Evolutionary conservation across 2,797 vertebrate genomes (phyloP).

Genomic region (Alfaro cultratus): DNA sequence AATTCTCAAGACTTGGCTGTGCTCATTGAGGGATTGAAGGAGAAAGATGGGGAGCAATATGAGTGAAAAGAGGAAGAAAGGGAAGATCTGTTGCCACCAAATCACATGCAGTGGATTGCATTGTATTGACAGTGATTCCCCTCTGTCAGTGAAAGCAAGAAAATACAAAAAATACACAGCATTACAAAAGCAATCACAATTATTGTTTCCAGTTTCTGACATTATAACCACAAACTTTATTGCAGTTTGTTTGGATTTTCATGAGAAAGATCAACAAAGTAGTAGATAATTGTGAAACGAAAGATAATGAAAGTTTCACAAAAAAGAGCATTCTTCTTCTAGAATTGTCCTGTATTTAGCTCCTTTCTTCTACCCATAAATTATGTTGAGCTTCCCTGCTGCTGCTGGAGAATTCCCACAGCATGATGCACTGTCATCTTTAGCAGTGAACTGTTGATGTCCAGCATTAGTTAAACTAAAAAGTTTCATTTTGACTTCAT

Average conservation of each 20-base stretch:
- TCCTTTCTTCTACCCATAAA: neutral
- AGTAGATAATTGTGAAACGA: neutral
- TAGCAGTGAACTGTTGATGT: neutral
- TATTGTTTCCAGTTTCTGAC: neutral
- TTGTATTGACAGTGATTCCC: constrained; percentile 27
- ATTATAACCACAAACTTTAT: neutral
- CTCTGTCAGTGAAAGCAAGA: constrained; percentile 13
- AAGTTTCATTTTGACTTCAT: neutral
- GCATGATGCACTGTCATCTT: neutral
- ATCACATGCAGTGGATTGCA: constrained; percentile 32
- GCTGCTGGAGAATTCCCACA: neutral
- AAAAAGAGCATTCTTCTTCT: neutral
- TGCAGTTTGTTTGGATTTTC: neutral
- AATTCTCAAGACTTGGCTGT: constrained; percentile 40
- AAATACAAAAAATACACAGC: neutral
- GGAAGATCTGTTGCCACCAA: constrained; percentile 55
- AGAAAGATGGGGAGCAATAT: constrained; percentile 23
- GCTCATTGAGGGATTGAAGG: constrained; percentile 21
- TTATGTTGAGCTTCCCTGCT: neutral
- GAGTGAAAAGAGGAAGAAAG: constrained; percentile 17
- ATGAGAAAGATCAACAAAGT: neutral
- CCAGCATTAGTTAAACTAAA: neutral
- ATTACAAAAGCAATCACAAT: neutral
- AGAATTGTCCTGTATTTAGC: neutral
- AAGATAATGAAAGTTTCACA: neutral